Evolutionary conservation across 1,140 invertebrate genomes (phyloP).

Genomic region (Centruroides sculpturatus): DNA sequence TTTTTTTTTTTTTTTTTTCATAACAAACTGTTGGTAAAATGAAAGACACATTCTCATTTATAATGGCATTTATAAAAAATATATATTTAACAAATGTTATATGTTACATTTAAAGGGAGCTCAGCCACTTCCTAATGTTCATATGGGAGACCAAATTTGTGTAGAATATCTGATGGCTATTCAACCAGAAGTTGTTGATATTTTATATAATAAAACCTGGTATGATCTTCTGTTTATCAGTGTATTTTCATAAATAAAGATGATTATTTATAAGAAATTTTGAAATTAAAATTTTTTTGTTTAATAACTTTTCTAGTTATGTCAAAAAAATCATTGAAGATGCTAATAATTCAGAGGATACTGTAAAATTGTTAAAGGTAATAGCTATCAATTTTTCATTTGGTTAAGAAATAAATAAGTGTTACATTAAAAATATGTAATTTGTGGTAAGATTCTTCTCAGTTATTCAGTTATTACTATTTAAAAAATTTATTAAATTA

Average conservation of each 20-base stretch:
- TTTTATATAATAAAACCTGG: slow-evolving; percentile 63
- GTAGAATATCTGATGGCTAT: slow-evolving; percentile 57
- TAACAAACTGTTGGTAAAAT: no score
- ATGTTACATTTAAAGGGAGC: slow-evolving; percentile 26
- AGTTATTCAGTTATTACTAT: no score
- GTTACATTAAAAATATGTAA: no score
- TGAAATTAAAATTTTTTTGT: not conserved
- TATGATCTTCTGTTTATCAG: slow-evolving; percentile 24
- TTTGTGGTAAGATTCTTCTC: no score
- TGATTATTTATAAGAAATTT: not conserved
- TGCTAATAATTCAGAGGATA: slow-evolving; percentile 77
- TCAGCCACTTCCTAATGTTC: slow-evolving; percentile 60
- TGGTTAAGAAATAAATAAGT: no score
- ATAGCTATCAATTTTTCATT: not conserved
- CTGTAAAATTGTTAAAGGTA: slow-evolving; percentile 51
- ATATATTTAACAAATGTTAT: no score
- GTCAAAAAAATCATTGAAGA: slow-evolving; percentile 94
- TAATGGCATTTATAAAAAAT: no score
- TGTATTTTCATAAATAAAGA: not conserved
- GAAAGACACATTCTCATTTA: no score
- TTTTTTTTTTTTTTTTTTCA: no score
- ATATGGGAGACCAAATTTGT: slow-evolving; percentile 46
- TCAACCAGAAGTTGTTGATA: slow-evolving; percentile 56
- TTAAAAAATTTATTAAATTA: no score
- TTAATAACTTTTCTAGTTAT: slow-evolving; percentile 38